phyloP scores from a whole-genome alignment of 2,797 vertebrate genomes.

The Pachyuromys duprasi region DNA sequence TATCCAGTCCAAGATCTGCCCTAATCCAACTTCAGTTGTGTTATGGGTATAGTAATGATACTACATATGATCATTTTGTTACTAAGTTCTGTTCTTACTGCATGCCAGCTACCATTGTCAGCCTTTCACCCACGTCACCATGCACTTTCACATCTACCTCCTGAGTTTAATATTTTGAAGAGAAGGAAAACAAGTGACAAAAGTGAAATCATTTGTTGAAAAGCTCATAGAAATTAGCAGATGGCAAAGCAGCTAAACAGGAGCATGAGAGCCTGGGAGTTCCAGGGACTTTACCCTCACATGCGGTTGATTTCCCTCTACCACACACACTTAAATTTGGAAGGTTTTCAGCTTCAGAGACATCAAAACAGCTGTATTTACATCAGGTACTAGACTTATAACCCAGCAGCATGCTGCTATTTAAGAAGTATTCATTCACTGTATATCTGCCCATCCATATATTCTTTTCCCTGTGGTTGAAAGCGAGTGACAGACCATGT shows the following conservation, averaged over 20 bases:
- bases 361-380: background rate
- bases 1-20: background rate
- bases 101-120: background rate
- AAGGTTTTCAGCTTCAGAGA: background rate
- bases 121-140: background rate
- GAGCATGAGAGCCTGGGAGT: background rate
- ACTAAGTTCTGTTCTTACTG: background rate
- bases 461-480: background rate
- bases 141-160: background rate
- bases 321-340: background rate
- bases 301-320: background rate
- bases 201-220: background rate
- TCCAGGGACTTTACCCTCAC: background rate
- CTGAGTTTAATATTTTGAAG: slow-evolving; percentile 34
- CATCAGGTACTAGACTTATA: background rate
- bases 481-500: background rate
- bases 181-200: background rate
- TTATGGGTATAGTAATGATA: background rate
- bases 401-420: background rate
- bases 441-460: background rate
- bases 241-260: background rate
- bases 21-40: background rate
- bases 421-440: background rate
- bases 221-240: background rate
- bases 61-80: background rate